phyloP scores from a whole-genome alignment of 2,888 invertebrate genomes.

The Nemotelus nigrinus region DNA sequence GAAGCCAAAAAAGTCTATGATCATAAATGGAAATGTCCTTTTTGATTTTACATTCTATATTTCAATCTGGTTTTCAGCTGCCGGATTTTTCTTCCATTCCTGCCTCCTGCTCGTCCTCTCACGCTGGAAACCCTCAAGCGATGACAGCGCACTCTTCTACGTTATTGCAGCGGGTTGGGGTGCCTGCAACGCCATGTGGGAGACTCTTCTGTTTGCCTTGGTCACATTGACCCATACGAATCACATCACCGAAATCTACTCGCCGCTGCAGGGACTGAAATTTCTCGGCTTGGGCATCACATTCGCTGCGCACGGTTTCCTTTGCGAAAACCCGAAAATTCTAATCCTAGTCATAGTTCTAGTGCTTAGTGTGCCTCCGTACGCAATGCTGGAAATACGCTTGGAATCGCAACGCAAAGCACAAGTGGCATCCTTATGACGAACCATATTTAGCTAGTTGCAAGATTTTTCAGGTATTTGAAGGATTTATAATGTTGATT shows the following conservation, averaged over 20 bases:
- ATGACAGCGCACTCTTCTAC: constrained; percentile 83
- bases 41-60: not conserved
- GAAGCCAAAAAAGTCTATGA: not conserved
- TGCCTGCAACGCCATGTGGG: constrained; percentile 87
- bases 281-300: constrained; percentile 72
- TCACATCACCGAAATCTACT: constrained; percentile 64
- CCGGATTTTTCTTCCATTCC: constrained; percentile 83
- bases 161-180: constrained; percentile 89
- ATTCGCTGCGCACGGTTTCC: constrained; percentile 71
- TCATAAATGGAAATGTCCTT: not conserved
- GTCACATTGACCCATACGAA: constrained; percentile 63
- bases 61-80: constrained; percentile 66
- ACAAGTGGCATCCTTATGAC: constrained; percentile 63
- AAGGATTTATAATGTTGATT: not conserved
- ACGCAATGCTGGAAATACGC: constrained; percentile 63
- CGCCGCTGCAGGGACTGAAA: constrained; percentile 69
- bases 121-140: constrained; percentile 82
- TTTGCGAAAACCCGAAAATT: constrained; percentile 68
- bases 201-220: constrained; percentile 70
- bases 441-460: constrained; percentile 54
- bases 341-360: constrained; percentile 62
- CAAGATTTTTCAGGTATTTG: constrained; percentile 44
- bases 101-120: constrained; percentile 80
- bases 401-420: constrained; percentile 63
- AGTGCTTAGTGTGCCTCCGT: constrained; percentile 63